Evolutionary conservation across 2,797 vertebrate genomes (phyloP), one percentile per base, ranked within the genome.

Genomic region (Chrysocyon brachyurus): DNA sequence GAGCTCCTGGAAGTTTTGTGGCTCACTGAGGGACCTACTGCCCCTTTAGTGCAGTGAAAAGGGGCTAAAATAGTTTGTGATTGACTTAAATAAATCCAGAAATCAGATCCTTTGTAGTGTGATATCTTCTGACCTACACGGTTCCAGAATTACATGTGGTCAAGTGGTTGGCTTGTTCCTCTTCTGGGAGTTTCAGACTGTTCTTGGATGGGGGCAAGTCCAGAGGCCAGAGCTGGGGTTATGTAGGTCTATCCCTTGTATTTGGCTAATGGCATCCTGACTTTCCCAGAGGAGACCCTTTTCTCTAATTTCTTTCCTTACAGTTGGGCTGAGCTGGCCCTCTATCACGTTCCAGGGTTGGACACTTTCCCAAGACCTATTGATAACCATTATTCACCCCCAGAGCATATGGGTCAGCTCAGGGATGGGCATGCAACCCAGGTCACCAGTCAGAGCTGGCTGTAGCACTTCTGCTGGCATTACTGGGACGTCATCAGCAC

Each of bases 31-130:
- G 33, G 36, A 54, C 49, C 6, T 22, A 3, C 2, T 33, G 57
- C 12, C 63, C 1, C 46, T 70, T 61, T 12, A 77, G 9, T 3
- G 31, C 3, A 3, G 10, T 40, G 33, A 26, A 28, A 79, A 31
- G n/a, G 56, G 6, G 36, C 22, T 49, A 22, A 66, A 26, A 59
- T 33, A 31, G 10, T 4, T 33, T 56, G 17, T 78, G 36, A 78
- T 28, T 90, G 24, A 87, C 31, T 52, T 59, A 46, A 54, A n/a
- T 57, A 75, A 40, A 73, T 49, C 66, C 66, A 66, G 83, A 77
- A 93, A 52, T 57, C 52, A 83, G 57, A 54, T 16, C 56, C 36
- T 87, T 31, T 3, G 52, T 66, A 31, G 49, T 66, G 24, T 24
- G 19, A 33, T 11, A 2, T 46, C 52, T 82, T 75, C 66, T 77